These are phyloP conservation scores for Plutomurus gul DNA, from an alignment of 1,140 invertebrate genomes.

Conservation along the genomic window DNA sequence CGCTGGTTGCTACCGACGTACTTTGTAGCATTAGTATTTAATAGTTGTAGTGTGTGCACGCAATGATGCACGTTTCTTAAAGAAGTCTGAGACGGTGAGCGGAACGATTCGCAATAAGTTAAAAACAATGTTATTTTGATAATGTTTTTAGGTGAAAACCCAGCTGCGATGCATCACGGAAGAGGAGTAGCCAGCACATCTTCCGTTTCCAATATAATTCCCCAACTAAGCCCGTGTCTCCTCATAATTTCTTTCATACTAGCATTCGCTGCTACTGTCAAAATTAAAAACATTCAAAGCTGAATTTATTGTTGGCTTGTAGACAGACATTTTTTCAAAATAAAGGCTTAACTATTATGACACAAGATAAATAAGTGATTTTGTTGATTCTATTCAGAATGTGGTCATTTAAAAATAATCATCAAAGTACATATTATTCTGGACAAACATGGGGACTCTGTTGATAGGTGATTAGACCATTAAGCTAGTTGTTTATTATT, in stretches of 20 bases:
- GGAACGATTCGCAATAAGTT: not conserved
- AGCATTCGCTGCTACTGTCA: not conserved
- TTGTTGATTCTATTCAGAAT: no score
- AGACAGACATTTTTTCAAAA: constrained; percentile 7
- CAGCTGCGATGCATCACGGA: constrained; percentile 51
- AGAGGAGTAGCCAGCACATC: constrained; percentile 38
- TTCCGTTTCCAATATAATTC: constrained; percentile 20
- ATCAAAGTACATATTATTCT: no score
- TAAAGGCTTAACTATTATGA: not conserved
- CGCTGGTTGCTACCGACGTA: not conserved
- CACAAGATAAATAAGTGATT: not conserved
- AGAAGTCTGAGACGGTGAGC: not conserved
- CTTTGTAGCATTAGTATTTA: not conserved
- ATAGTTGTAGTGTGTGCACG: no score
- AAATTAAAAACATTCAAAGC: constrained; percentile 9
- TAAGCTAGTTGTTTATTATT: no score
- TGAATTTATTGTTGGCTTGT: constrained; percentile 24
- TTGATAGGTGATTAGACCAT: no score
- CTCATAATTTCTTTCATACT: not conserved
- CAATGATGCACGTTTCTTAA: no score
- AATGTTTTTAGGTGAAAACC: constrained; percentile 48
- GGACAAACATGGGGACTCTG: no score
- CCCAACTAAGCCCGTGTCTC: not conserved
- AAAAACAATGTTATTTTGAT: not conserved
- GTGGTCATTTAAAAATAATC: no score